Evolutionary conservation across 2,113 vertebrate genomes (phyloP), one percentile per base, ranked within the genome.

Genomic region (Tympanuchus pallidicinctus): DNA sequence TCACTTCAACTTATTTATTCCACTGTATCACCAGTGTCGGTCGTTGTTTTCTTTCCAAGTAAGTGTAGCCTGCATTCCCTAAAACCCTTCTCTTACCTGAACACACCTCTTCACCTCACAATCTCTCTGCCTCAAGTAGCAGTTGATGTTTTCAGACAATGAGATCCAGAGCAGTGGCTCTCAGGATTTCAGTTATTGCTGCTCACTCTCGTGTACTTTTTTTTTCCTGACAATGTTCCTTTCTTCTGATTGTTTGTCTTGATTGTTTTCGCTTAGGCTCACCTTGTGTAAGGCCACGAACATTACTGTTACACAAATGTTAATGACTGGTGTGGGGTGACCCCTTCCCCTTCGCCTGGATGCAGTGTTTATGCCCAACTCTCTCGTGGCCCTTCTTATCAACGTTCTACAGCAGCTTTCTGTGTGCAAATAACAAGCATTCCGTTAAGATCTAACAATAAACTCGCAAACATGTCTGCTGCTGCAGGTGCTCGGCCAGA

Each of bases 211-310:
- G 3, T n/a, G 10, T 42, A 65, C 18, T 8, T 6, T 38, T 34
- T 86, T 78, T 74, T 8, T 9, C 13, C 19, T 76, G 52, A 50
- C 4, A 42, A 38, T 20, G 79, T 17, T 56, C 28, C 28, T 76
- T 82, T 43, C 30, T 43, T 80, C 24, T 40, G 67, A 17, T n/a
- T 30, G 52, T 24, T 13, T 54, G 18, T 0, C 24, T 63, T 43
- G 5, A 19, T 61, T 88, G 77, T 90, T 88, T 48, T 43, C 59
- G 2, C 17, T 64, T 20, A 7, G 38, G 11, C 43, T 32, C 34
- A 7, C 5, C 8, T 11, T 45, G n/a, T 6, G 5, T 14, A 21
- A 54, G 20, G 19, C 64, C 3, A 0, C 2, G 13, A 54, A 6
- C 19, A 4, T 48, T 38, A 12, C 1, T 34, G 20, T 34, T 7